phyloP scores from a whole-genome alignment of 2,888 invertebrate genomes.

The Hypolimnas misippus region DNA sequence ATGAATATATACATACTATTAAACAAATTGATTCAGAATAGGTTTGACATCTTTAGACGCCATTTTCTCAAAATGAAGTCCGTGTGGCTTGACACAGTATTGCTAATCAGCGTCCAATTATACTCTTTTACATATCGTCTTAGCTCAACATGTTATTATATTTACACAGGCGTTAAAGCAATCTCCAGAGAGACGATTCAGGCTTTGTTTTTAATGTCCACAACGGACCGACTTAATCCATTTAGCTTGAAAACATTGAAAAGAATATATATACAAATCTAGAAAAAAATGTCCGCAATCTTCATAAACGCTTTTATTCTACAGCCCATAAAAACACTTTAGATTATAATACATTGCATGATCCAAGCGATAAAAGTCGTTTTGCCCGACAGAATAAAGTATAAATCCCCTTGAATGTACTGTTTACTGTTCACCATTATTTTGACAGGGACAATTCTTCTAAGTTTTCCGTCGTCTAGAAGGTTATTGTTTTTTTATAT shows the following conservation, averaged over 20 bases:
- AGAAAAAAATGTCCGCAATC: conserved; percentile 54
- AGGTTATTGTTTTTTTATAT: background rate
- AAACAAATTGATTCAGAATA: no score
- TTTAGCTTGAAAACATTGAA: conserved; percentile 19
- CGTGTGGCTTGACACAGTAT: no score
- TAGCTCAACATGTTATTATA: background rate
- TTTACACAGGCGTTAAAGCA: conserved; percentile 3
- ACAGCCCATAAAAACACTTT: conserved; percentile 57
- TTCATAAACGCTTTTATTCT: conserved; percentile 58
- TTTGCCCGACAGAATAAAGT: conserved; percentile 1
- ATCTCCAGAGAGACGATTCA: conserved; percentile 4
- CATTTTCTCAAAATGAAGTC: no score
- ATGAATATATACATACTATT: no score
- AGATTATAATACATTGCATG: conserved; percentile 58
- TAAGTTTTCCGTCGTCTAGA: conserved; percentile 6
- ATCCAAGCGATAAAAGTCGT: conserved; percentile 10
- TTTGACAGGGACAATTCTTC: conserved; percentile 5
- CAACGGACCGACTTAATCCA: conserved; percentile 9
- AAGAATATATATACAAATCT: conserved; percentile 46
- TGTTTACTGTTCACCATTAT: background rate
- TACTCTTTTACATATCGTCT: no score
- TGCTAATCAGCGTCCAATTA: no score
- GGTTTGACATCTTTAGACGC: no score
- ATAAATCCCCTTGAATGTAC: background rate
- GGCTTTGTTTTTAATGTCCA: conserved; percentile 11